Evolutionary conservation across 1,140 invertebrate species (phyloP).

Genomic region (Arctopsyche grandis): DNA sequence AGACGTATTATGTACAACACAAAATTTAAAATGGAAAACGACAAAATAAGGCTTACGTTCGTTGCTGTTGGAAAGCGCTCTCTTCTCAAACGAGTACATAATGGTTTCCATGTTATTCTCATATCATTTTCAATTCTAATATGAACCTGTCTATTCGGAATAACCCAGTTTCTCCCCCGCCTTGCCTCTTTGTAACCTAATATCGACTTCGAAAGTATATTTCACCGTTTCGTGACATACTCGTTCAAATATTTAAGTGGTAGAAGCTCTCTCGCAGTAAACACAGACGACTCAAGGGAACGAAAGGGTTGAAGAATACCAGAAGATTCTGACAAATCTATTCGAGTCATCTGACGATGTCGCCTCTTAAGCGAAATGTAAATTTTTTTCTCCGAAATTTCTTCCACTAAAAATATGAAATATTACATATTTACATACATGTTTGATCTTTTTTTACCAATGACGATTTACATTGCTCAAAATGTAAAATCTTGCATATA

Average conservation of each 20-base stretch:
- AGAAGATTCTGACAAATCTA: constrained; percentile 8
- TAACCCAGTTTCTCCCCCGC: neutral
- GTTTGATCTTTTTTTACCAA: no score
- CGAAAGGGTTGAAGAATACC: constrained; percentile 18
- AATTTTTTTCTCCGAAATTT: no score
- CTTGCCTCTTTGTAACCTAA: constrained; percentile 2
- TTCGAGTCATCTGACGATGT: neutral
- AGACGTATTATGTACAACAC: no score
- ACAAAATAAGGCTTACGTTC: no score
- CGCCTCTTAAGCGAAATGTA: neutral
- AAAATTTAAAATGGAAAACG: no score
- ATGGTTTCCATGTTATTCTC: neutral
- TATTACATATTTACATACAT: no score
- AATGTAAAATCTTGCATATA: no score
- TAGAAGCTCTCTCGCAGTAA: neutral
- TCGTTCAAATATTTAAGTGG: constrained; percentile 16
- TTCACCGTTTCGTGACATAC: neutral
- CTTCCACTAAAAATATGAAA: no score
- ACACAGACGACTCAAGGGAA: neutral
- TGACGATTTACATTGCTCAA: no score
- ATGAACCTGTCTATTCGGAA: constrained; percentile 1
- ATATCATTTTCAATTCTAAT: constrained; percentile 13
- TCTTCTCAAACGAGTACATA: no score
- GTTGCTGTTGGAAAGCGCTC: no score
- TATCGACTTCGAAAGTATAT: constrained; percentile 22